These are phyloP conservation scores for Sarcophaga variegata DNA, from an alignment of 2,888 invertebrate species.

Conservation along the genomic window DNA sequence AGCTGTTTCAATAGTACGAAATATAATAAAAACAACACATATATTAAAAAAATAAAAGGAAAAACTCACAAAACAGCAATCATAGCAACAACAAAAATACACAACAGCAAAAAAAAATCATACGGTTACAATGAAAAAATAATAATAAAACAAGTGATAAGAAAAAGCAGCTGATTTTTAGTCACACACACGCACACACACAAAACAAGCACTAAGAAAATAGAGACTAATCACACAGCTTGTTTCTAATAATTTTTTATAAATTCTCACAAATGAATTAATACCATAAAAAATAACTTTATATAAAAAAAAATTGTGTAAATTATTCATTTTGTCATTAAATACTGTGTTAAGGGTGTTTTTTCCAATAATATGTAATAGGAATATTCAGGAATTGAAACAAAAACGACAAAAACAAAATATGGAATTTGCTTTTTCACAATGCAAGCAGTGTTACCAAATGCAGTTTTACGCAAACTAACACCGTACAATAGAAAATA, in stretches of 20 bases:
- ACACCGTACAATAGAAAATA: no score
- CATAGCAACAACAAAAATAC: neutral
- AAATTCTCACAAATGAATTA: no score
- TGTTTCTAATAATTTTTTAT: neutral
- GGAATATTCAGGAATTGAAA: constrained; percentile 61
- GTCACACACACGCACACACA: neutral
- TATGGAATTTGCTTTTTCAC: constrained; percentile 1
- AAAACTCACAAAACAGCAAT: constrained; percentile 1
- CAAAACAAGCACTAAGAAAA: neutral
- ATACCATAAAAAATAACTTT: no score
- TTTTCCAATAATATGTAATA: constrained; percentile 22
- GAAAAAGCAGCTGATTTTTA: constrained; percentile 60
- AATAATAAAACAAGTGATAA: constrained; percentile 41
- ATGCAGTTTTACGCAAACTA: no score
- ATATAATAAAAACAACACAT: neutral
- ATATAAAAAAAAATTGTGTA: neutral
- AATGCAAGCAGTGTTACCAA: no score
- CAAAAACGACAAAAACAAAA: constrained; percentile 68
- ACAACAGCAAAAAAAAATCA: constrained; percentile 45
- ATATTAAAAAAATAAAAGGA: neutral
- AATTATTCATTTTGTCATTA: constrained; percentile 22
- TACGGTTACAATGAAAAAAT: constrained; percentile 47
- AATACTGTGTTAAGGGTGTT: constrained; percentile 37
- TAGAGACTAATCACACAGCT: neutral
- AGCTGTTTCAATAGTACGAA: constrained; percentile 61